Conservation (phyloP, 2,888 invertebrate genomes). For the Sabellastarte sp. region DNA sequence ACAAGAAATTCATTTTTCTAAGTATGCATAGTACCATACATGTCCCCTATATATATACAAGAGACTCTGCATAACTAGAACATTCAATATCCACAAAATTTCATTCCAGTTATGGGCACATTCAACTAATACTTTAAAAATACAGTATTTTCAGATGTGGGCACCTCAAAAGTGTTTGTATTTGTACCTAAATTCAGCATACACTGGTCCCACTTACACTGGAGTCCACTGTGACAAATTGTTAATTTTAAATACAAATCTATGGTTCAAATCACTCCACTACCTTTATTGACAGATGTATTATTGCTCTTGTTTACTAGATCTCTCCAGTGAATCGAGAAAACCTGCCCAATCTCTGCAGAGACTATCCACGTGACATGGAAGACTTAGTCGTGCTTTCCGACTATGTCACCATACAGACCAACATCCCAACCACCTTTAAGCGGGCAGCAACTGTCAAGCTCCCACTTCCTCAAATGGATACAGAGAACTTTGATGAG, state of each 20-base stretch:
- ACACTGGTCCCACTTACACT: too few relatives aligned
- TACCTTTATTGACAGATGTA: too few relatives aligned
- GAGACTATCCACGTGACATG: conserved; percentile 40
- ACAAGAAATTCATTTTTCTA: too few relatives aligned
- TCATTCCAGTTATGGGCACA: too few relatives aligned
- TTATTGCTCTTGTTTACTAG: conserved; percentile 28
- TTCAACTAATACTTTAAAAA: too few relatives aligned
- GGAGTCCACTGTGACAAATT: neutral
- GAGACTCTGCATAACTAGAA: too few relatives aligned
- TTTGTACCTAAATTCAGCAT: too few relatives aligned
- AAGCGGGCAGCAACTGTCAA: conserved; percentile 48
- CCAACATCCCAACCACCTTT: conserved; percentile 14
- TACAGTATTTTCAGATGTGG: too few relatives aligned
- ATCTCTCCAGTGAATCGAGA: conserved; percentile 42
- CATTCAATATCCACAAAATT: too few relatives aligned
- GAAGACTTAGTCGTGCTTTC: conserved; percentile 39
- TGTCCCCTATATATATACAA: too few relatives aligned
- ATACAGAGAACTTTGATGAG: conserved; percentile 24
- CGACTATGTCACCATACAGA: conserved; percentile 40
- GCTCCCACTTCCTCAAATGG: conserved; percentile 50
- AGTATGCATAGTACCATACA: too few relatives aligned
- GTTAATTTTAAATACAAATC: neutral
- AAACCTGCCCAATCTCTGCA: conserved; percentile 37
- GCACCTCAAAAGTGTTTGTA: too few relatives aligned
- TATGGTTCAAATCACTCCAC: neutral